These are phyloP conservation scores for Gasterosteus aculeatus DNA, from an alignment of 2,113 vertebrate species.

Conservation along the genomic window DNA sequence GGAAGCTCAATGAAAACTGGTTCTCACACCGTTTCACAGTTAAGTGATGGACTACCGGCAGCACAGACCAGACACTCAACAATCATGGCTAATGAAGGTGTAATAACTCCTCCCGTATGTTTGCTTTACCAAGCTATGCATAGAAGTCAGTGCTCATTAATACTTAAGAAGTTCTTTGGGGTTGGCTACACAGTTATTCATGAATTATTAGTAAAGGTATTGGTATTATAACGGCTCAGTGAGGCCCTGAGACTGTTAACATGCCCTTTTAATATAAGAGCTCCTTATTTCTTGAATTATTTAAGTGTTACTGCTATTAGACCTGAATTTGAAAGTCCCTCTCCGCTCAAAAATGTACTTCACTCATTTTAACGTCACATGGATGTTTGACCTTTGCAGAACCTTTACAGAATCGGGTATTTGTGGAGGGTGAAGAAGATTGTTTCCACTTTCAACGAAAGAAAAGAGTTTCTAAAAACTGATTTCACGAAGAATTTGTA, in stretches of 20 bases:
- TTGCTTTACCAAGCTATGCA: neutral
- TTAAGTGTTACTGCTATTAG: slow-evolving; percentile 1
- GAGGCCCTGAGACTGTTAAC: neutral
- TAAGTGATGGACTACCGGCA: slow-evolving; percentile 22
- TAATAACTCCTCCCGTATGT: neutral
- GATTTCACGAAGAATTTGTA: neutral
- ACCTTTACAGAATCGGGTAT: neutral
- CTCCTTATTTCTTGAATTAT: slow-evolving; percentile 14
- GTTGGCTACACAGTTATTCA: neutral
- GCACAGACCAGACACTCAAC: slow-evolving; percentile 21
- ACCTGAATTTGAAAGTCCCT: slow-evolving; percentile 12
- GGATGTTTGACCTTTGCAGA: slow-evolving; percentile 22
- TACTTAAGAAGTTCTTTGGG: slow-evolving; percentile 3
- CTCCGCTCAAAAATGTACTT: neutral
- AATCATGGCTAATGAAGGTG: slow-evolving; percentile 1
- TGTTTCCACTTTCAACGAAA: neutral
- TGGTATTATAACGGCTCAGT: neutral
- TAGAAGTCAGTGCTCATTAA: slow-evolving; percentile 11
- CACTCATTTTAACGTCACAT: neutral
- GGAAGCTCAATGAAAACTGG: slow-evolving; percentile 35
- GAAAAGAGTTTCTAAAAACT: neutral
- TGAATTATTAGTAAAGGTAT: slow-evolving; percentile 33
- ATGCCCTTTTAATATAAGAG: slow-evolving; percentile 32
- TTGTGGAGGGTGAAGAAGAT: neutral
- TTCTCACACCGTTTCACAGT: slow-evolving; percentile 24